Base-by-base conservation (phyloP, 2,113 vertebrate species). In the Kobus ellipsiprymnus region DNA sequence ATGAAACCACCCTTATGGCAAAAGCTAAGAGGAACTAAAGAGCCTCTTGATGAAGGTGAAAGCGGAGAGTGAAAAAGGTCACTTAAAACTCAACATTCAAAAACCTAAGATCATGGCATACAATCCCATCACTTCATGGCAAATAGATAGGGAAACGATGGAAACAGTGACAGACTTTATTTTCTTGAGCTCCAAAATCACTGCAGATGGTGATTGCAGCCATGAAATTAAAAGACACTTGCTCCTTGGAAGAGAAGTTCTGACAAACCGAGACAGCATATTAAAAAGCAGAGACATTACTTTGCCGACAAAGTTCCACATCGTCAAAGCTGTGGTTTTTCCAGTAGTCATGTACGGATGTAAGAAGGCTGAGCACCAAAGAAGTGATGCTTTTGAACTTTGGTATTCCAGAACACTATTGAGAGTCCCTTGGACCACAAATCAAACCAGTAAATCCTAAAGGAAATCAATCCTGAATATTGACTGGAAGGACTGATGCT, bases 321-420 rank as follows among this genome's bases (percentile, higher is more conserved):
- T 36, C 0, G 0, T 71, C n/a, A 71, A 71, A 40, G 19, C 19
- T 71, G 9, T 71, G 4, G n/a, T 36, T 36, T 71, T 71, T 36
- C n/a, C 67, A 71, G 67, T 23, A 71, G 19, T 71, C 64, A 71
- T 11, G 8, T 36, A 67, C 0, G 0, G 33, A 67, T 71, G n/a
- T 71, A 36, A 71, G 67, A 71, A 71, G 67, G 5, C 19, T 71
- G n/a, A 71, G 19, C 0, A 0, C n/a, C 0, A 0, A 71, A 71
- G n/a, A 71, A 23, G n/a, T 71, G 67, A 71, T 71, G 19, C 10
- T 71, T 71, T 71, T 71, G 19, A 36, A 71, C 67, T 36, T 36
- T 71, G 9, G 9, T 71, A 11, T 71, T 71, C 19, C n/a, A 71
- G n/a, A 23, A 21, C 19, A 36, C n/a, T 23, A 5, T 12, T 71